Evolutionary conservation across 1,140 invertebrate genomes (phyloP).

Genomic region (Apocrypta bakeri): DNA sequence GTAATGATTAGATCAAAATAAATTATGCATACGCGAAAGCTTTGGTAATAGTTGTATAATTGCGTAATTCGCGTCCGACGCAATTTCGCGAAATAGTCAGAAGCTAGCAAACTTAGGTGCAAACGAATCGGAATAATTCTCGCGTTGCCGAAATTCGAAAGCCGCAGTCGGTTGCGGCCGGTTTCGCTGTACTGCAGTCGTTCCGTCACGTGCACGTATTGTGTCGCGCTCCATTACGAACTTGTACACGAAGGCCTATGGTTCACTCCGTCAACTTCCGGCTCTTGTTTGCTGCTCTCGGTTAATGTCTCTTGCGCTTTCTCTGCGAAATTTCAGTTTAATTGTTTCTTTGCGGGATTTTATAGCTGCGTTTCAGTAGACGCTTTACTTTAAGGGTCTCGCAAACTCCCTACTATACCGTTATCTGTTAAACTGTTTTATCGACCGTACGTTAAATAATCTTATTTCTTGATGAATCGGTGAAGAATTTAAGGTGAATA

Average conservation of each 20-base stretch:
- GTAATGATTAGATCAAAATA: no score
- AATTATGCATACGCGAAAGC: no score
- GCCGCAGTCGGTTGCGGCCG: no score
- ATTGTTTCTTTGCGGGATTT: not conserved
- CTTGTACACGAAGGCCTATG: not conserved
- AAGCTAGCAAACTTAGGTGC: not conserved
- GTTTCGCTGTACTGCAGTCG: not conserved
- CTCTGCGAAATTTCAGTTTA: not conserved
- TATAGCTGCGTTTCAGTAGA: not conserved
- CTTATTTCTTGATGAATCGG: no score
- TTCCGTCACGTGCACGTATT: not conserved
- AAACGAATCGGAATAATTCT: not conserved
- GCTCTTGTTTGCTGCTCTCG: not conserved
- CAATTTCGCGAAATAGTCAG: not conserved
- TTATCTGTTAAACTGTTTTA: no score
- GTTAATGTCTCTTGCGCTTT: not conserved
- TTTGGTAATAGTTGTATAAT: no score
- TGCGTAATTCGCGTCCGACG: no score
- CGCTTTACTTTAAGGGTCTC: no score
- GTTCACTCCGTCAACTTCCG: not conserved
- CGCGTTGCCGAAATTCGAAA: not conserved
- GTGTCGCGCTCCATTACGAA: conserved; percentile 1
- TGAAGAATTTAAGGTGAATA: no score
- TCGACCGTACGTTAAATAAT: no score
- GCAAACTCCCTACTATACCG: no score